Conservation (phyloP, 2,113 vertebrate genomes). For the Hepsetus odoe region DNA sequence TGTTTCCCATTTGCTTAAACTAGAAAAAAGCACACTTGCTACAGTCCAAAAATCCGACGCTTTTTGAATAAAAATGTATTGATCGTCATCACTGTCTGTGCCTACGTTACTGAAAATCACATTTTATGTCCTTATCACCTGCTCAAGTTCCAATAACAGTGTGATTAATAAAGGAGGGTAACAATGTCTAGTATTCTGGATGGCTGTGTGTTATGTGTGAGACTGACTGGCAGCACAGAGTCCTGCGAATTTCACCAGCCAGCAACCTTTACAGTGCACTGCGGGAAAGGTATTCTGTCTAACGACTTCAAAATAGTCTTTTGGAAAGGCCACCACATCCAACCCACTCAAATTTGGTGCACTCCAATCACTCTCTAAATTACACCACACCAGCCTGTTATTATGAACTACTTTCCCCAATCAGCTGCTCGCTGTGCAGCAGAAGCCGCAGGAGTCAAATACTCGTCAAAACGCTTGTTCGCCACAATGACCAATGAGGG, state of each 20-base stretch:
- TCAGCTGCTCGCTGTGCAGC: background rate
- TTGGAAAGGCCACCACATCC: constrained; percentile 10
- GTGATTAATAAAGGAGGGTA: constrained; percentile 10
- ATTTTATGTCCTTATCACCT: too few species aligned
- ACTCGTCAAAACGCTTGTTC: constrained; percentile 16
- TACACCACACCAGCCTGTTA: background rate
- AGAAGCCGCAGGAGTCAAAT: background rate
- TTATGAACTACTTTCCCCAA: background rate
- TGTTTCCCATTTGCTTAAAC: too few species aligned
- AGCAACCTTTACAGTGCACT: background rate
- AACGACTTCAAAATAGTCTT: constrained; percentile 18
- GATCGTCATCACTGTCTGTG: too few species aligned
- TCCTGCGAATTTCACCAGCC: background rate
- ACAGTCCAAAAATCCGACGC: too few species aligned
- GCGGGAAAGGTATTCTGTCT: background rate
- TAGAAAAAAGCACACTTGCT: too few species aligned
- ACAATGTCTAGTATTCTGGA: background rate
- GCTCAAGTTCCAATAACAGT: background rate
- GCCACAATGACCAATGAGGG: constrained; percentile 48
- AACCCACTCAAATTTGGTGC: background rate
- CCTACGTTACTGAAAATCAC: too few species aligned
- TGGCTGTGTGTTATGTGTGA: background rate
- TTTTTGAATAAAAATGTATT: too few species aligned
- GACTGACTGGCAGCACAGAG: background rate
- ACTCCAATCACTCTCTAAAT: background rate